Conservation (phyloP, 2,797 vertebrate genomes). For the Phalloptychus januarius region DNA sequence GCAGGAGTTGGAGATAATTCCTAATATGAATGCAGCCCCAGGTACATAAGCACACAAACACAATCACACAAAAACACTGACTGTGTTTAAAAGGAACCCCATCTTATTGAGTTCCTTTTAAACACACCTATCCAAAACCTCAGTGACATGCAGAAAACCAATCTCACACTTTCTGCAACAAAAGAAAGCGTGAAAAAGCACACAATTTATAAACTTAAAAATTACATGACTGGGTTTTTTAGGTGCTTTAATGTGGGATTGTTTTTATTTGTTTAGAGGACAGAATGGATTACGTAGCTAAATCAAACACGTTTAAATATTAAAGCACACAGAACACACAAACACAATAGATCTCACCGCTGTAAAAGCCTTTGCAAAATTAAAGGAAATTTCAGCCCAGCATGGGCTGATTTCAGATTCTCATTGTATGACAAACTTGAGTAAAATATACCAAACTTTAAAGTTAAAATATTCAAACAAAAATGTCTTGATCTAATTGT, state of each 20-base stretch:
- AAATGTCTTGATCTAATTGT: neutral
- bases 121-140: neutral
- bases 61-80: conserved; percentile 1
- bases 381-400: neutral
- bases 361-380: neutral
- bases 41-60: conserved; percentile 2
- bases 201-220: neutral
- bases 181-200: neutral
- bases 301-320: neutral
- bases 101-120: neutral
- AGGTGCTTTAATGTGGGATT: neutral
- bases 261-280: conserved; percentile 1
- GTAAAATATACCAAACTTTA: neutral
- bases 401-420: neutral
- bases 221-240: neutral
- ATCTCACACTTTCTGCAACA: neutral
- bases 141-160: neutral
- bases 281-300: neutral
- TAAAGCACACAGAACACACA: neutral
- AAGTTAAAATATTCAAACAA: neutral
- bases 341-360: neutral
- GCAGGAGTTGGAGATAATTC: neutral
- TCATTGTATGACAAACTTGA: neutral
- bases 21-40: conserved; percentile 14
- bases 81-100: too few relatives aligned